Conservation (phyloP, 2,113 vertebrate genomes). For the Felis chaus region DNA sequence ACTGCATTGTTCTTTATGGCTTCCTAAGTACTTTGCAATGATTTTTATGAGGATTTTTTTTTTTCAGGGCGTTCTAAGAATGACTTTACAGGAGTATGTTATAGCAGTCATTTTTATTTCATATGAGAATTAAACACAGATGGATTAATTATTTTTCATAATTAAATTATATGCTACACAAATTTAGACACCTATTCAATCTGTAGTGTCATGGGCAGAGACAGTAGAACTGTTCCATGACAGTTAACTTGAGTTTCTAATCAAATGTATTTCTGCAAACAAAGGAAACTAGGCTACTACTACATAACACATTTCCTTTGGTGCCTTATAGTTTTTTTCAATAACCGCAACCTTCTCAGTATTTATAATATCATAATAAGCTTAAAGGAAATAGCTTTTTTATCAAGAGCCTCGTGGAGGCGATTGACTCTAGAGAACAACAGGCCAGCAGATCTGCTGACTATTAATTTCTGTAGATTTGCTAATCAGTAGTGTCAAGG, state of each 20-base stretch:
- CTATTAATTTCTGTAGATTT: background rate
- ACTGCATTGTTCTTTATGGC: background rate
- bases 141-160: background rate
- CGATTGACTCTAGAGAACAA: background rate
- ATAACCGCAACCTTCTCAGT: background rate
- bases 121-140: background rate
- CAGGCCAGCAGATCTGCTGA: background rate
- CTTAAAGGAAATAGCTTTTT: background rate
- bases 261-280: background rate
- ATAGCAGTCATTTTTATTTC: background rate
- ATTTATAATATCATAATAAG: conserved; percentile 30
- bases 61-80: background rate
- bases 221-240: background rate
- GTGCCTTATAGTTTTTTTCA: background rate
- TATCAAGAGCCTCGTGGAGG: background rate
- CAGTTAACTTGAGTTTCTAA: background rate
- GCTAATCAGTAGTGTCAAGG: background rate
- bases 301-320: background rate
- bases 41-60: background rate
- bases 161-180: background rate
- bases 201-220: background rate
- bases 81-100: background rate
- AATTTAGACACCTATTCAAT: background rate
- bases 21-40: background rate
- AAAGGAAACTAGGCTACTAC: background rate